Percentiles rank a stretch among this genome's conserved stretches.
phyloP scores from a whole-genome alignment of 2,888 invertebrate species.

The Erebia ligea region DNA sequence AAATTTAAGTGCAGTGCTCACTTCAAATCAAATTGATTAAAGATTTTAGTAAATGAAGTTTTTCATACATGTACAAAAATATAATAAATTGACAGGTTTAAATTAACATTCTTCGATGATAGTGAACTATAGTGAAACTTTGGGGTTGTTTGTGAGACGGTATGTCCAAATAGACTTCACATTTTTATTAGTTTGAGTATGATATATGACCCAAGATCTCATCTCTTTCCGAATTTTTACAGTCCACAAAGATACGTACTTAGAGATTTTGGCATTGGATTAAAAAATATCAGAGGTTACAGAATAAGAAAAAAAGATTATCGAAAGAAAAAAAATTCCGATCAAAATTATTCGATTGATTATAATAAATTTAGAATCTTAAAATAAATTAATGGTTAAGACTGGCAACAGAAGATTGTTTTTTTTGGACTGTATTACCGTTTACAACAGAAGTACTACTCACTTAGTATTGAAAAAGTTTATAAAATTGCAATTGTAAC shows the following conservation, averaged over 20 bases:
- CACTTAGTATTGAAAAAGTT: conserved; percentile 20
- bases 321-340: background rate
- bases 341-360: background rate
- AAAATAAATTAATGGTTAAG: conserved; percentile 18
- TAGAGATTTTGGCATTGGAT: conserved; percentile 35
- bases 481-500: background rate
- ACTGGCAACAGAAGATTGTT: conserved; percentile 31
- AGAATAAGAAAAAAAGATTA: background rate
- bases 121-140: background rate
- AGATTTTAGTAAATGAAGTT: background rate
- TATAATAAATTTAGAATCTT: conserved; percentile 18
- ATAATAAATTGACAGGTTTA: background rate
- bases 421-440: conserved; percentile 29
- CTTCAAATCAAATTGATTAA: no score
- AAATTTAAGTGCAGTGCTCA: no score
- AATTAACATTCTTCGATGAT: no score
- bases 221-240: conserved; percentile 49
- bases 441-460: conserved; percentile 22
- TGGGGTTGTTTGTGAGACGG: background rate
- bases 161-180: background rate
- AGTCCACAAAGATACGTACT: conserved; percentile 44
- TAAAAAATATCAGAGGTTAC: conserved; percentile 10
- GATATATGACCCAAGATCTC: conserved; percentile 47
- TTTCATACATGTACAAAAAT: background rate
- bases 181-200: background rate